Conservation (phyloP, 2,888 invertebrate species). For the Mechanitis mazaeus region DNA sequence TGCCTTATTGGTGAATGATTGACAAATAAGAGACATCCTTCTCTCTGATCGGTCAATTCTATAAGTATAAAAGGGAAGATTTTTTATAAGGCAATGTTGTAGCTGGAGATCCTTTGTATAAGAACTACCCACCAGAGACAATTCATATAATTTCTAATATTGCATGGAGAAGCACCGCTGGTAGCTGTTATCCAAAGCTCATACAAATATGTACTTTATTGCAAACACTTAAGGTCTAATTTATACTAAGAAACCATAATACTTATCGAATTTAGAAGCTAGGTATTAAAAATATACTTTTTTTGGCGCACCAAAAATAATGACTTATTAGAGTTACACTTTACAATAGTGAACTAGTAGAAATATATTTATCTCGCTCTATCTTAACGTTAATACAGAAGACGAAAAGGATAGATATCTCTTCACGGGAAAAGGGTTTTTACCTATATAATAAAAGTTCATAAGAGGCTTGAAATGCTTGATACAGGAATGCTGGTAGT, state of each 20-base stretch:
- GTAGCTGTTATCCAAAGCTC: constrained; percentile 7
- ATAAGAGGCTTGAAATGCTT: constrained; percentile 26
- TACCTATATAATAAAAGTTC: background rate
- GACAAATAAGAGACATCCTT: too few relatives aligned
- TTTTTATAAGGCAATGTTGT: too few relatives aligned
- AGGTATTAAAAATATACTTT: constrained; percentile 65
- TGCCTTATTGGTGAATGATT: too few relatives aligned
- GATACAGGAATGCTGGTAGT: constrained; percentile 27
- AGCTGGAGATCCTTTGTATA: too few relatives aligned
- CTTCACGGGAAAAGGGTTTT: background rate
- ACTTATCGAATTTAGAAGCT: constrained; percentile 58
- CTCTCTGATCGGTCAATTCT: too few relatives aligned
- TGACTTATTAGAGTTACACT: background rate
- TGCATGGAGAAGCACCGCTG: constrained; percentile 1
- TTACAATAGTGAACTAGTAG: constrained; percentile 10
- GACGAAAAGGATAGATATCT: background rate
- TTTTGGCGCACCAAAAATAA: constrained; percentile 50
- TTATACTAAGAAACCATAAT: constrained; percentile 39
- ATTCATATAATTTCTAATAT: too few relatives aligned
- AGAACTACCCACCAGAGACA: too few relatives aligned
- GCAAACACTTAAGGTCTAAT: constrained; percentile 49
- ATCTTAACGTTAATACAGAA: constrained; percentile 6
- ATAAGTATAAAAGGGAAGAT: too few relatives aligned
- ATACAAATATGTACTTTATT: constrained; percentile 51
- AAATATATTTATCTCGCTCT: constrained; percentile 26